Evolutionary conservation across 2,797 vertebrate genomes (phyloP).

Genomic region (Gambelia wislizenii): DNA sequence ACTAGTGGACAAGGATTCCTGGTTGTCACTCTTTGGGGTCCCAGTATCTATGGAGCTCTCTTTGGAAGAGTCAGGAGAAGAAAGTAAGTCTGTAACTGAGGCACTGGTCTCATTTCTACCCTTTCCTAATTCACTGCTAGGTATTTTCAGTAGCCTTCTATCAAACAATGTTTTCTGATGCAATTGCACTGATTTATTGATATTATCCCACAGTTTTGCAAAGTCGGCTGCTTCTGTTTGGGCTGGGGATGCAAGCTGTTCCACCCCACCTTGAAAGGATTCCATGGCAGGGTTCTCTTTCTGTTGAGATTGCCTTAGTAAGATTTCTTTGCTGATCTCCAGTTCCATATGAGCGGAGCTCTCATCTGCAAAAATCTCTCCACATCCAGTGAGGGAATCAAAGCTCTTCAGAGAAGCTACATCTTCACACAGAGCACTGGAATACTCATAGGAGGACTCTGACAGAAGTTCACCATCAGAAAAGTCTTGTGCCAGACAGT

Average conservation of each 20-base stretch:
- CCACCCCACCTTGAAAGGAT: conserved; percentile 81
- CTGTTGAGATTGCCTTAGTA: conserved; percentile 63
- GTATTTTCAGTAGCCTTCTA: conserved; percentile 55
- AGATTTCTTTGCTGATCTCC: conserved; percentile 66
- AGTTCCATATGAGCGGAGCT: conserved; percentile 79
- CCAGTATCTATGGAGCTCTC: conserved; percentile 77
- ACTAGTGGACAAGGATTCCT: conserved; percentile 84
- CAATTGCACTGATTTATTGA: conserved; percentile 78
- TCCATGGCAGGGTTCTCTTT: conserved; percentile 70
- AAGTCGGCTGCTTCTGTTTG: conserved; percentile 81
- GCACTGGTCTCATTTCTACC: conserved; percentile 46
- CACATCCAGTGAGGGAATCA: conserved; percentile 89
- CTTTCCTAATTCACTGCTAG: conserved; percentile 43
- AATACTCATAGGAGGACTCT: conserved; percentile 82
- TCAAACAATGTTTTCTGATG: conserved; percentile 74
- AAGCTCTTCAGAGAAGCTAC: conserved; percentile 88
- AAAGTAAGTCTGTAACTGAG: conserved; percentile 46
- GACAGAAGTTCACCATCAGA: conserved; percentile 80
- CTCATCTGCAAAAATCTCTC: conserved; percentile 89
- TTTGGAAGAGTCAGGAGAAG: conserved; percentile 73
- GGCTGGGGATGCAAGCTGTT: conserved; percentile 82
- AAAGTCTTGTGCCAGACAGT: conserved; percentile 75
- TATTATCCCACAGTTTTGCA: conserved; percentile 82
- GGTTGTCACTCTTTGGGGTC: conserved; percentile 85
- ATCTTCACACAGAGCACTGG: conserved; percentile 83